Percentiles rank a stretch among this genome's conserved stretches.
Evolutionary conservation across 2,113 vertebrate species (phyloP).

Genomic region (Theristicus caerulescens): DNA sequence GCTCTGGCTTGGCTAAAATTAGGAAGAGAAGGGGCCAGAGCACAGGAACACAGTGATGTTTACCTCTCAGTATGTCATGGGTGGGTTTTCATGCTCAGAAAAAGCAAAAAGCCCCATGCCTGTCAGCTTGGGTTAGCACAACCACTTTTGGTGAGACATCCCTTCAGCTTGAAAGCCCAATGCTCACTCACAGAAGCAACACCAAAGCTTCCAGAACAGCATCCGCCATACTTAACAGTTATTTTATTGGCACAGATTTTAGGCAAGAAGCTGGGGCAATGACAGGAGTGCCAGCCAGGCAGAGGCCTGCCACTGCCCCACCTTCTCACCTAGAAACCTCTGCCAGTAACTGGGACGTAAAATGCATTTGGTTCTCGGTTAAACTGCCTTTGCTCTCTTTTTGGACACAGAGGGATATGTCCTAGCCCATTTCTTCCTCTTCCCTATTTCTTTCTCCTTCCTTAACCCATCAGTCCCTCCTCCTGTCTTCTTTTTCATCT

Average conservation of each 20-base stretch:
- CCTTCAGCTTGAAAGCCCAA: neutral
- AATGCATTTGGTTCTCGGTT: neutral
- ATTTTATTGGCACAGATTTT: neutral
- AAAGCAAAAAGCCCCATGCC: neutral
- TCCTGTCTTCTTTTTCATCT: neutral
- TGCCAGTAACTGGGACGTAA: neutral
- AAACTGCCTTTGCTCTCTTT: neutral
- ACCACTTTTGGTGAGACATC: accelerated
- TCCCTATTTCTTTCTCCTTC: neutral
- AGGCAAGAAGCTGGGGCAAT: neutral
- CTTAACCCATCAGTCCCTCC: neutral
- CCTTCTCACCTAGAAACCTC: neutral
- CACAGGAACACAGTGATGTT: neutral
- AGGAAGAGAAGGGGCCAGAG: neutral
- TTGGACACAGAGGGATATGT: neutral
- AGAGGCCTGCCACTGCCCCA: neutral
- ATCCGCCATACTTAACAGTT: neutral
- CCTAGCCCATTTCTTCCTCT: neutral
- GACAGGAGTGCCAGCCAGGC: neutral
- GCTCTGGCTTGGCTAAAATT: accelerated
- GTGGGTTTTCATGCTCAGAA: neutral
- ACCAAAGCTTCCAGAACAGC: neutral
- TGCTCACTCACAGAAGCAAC: neutral
- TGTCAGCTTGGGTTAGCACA: neutral
- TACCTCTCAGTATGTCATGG: neutral